A percentile compares a stretch with the other conserved stretches of the same genome.
These are phyloP conservation scores for Spilarctia lutea DNA, from an alignment of 2,888 invertebrate genomes.

Conservation along the genomic window DNA sequence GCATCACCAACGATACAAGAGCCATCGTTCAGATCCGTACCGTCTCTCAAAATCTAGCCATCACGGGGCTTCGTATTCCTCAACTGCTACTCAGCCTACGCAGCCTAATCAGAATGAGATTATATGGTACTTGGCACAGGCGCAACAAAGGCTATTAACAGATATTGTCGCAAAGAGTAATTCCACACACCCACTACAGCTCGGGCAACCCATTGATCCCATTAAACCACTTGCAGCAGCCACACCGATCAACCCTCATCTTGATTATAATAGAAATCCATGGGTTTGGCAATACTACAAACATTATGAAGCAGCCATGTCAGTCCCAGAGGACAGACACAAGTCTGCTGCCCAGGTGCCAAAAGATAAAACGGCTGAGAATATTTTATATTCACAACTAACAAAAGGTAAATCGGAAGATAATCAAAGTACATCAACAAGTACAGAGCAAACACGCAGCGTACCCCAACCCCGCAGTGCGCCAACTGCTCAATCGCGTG, in stretches of 20 bases:
- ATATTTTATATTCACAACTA: slow-evolving; percentile 89
- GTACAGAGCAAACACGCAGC: slow-evolving; percentile 52
- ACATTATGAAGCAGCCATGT: slow-evolving; percentile 87
- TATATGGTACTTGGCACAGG: slow-evolving; percentile 91
- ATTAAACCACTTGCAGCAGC: slow-evolving; percentile 72
- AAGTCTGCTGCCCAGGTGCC: slow-evolving; percentile 78
- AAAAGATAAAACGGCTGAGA: slow-evolving; percentile 86
- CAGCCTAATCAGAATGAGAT: slow-evolving; percentile 92
- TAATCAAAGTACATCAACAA: slow-evolving; percentile 59
- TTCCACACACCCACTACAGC: slow-evolving; percentile 72
- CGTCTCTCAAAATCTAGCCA: slow-evolving; percentile 73
- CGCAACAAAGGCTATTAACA: slow-evolving; percentile 91
- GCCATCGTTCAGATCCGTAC: slow-evolving; percentile 78
- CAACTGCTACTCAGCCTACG: slow-evolving; percentile 74
- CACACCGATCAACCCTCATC: slow-evolving; percentile 72
- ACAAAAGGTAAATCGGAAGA: slow-evolving; percentile 86
- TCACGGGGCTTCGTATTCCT: slow-evolving; percentile 74
- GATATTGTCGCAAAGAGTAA: slow-evolving; percentile 83
- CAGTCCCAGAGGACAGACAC: slow-evolving; percentile 79
- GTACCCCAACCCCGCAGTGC: slow-evolving; percentile 57
- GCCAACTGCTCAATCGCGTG: slow-evolving; percentile 57
- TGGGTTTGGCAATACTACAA: slow-evolving; percentile 94
- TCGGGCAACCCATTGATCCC: slow-evolving; percentile 71
- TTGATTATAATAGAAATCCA: slow-evolving; percentile 85
- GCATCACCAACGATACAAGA: slow-evolving; percentile 79